Evolutionary conservation across 2,888 invertebrate species (phyloP).

Genomic region (Dascillus cervinus): DNA sequence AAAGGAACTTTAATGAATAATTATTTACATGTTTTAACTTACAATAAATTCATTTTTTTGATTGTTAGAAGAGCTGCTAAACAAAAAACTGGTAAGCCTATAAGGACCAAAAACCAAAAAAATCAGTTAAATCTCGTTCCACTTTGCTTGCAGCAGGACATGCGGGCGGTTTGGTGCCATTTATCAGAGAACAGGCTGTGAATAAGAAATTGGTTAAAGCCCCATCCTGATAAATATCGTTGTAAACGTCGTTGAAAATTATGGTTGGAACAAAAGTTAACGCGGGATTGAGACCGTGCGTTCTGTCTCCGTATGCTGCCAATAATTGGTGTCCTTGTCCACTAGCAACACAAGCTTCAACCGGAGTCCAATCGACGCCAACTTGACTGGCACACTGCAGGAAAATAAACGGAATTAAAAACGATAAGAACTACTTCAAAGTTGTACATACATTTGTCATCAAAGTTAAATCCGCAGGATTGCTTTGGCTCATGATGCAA

Average conservation of each 20-base stretch:
- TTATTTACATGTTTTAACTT: no score
- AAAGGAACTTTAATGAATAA: no score
- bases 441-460: conserved; percentile 19
- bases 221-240: conserved; percentile 12
- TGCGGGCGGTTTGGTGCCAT: neutral
- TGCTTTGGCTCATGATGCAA: conserved; percentile 38
- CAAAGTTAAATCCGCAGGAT: conserved; percentile 16
- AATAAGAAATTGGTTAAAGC: conserved; percentile 21
- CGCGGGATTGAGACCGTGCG: conserved; percentile 28
- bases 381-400: conserved; percentile 35
- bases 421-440: neutral
- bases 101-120: neutral
- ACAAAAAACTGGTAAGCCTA: no score
- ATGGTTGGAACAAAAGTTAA: conserved; percentile 42
- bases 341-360: conserved; percentile 30
- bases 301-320: conserved; percentile 35
- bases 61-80: no score
- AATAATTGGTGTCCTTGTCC: conserved; percentile 34
- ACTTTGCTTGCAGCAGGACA: conserved; percentile 3
- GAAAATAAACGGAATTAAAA: neutral
- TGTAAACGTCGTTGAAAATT: conserved; percentile 35
- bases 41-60: no score
- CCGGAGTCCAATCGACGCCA: conserved; percentile 22
- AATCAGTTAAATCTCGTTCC: neutral
- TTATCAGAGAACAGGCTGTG: conserved; percentile 17